Conservation (phyloP, 2,113 vertebrate species). For the Tor tambroides region DNA sequence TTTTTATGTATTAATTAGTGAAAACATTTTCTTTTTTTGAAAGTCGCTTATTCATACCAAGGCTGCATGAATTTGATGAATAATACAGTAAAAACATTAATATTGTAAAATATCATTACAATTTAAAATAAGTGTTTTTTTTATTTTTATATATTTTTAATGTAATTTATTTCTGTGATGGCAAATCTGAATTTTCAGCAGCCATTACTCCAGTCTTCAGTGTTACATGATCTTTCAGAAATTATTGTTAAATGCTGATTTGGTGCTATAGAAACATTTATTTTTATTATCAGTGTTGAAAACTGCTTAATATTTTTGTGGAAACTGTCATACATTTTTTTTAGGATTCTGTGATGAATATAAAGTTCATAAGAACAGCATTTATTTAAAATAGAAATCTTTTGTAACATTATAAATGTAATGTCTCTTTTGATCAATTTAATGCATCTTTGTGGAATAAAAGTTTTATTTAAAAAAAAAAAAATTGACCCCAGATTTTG, state of each 20-base stretch:
- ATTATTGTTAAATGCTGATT: neutral
- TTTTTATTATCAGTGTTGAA: neutral
- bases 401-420: neutral
- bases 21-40: neutral
- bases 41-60: neutral
- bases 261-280: neutral
- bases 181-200: neutral
- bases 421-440: neutral
- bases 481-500: neutral
- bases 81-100: neutral
- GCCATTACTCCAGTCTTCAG: neutral
- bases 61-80: neutral
- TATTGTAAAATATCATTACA: neutral
- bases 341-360: neutral
- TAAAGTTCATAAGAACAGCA: neutral
- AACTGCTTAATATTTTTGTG: too few relatives aligned
- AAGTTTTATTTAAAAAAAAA: neutral
- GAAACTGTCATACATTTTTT: too few relatives aligned
- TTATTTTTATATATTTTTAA: neutral
- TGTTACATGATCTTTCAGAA: neutral
- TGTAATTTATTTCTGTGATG: neutral
- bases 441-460: neutral
- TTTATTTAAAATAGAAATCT: neutral
- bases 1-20: neutral
- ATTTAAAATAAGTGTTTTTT: too few relatives aligned